Conservation (phyloP, 2,113 vertebrate species). For the Clinocottus analis region DNA sequence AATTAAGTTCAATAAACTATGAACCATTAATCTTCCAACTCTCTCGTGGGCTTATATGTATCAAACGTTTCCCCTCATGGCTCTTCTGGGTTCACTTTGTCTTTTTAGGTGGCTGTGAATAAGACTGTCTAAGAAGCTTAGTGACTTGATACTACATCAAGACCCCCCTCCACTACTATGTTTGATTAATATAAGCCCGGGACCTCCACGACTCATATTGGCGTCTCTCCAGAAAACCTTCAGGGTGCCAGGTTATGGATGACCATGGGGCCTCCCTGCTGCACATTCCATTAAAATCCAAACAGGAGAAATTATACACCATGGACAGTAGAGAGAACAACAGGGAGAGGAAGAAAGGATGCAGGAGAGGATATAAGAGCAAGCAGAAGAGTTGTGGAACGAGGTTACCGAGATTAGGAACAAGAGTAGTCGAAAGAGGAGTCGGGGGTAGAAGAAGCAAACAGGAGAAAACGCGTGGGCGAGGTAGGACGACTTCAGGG, state of each 20-base stretch:
- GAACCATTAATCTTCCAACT: neutral
- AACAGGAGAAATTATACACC: constrained; percentile 62
- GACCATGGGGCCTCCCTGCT: constrained; percentile 49
- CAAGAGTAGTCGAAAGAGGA: neutral
- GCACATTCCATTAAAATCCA: constrained; percentile 74
- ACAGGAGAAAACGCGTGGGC: neutral
- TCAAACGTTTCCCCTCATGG: neutral
- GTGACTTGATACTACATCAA: constrained; percentile 44
- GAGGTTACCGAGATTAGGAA: neutral
- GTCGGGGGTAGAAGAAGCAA: neutral
- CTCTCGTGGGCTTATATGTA: neutral
- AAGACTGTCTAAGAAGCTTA: constrained; percentile 17
- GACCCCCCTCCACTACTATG: neutral
- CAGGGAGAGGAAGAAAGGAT: neutral
- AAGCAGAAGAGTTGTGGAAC: neutral
- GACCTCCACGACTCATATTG: constrained; percentile 18
- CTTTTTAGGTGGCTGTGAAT: constrained; percentile 15
- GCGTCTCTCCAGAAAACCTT: constrained; percentile 49
- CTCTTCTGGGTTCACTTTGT: constrained; percentile 2
- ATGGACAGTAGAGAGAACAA: constrained; percentile 28
- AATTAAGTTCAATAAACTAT: neutral
- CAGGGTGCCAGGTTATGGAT: constrained; percentile 60
- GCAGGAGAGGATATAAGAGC: neutral
- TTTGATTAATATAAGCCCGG: constrained; percentile 49
- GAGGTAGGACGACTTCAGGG: neutral